These are phyloP conservation scores for Poecilia velifera DNA, from an alignment of 2,797 vertebrate species.

Conservation along the genomic window DNA sequence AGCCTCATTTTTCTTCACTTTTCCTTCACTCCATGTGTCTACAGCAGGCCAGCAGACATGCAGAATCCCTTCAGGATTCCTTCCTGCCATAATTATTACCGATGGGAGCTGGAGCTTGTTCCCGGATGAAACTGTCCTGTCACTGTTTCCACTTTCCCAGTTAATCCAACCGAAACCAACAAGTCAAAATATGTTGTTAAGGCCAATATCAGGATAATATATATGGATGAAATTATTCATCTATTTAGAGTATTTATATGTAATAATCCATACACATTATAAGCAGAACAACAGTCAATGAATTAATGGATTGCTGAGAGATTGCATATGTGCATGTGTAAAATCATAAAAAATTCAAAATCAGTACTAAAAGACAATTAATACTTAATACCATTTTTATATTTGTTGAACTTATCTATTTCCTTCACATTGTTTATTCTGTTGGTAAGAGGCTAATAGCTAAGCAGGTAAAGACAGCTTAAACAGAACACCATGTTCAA, in stretches of 20 bases:
- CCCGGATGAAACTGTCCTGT: constrained; percentile 3
- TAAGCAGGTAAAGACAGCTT: background rate
- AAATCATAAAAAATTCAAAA: background rate
- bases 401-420: background rate
- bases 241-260: background rate
- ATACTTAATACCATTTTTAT: background rate
- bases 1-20: constrained; percentile 1
- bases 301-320: background rate
- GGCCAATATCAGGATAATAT: background rate
- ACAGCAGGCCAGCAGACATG: background rate
- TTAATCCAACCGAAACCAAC: background rate
- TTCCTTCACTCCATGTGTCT: background rate
- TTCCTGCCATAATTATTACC: background rate
- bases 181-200: background rate
- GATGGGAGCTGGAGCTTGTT: background rate
- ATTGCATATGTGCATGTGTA: background rate
- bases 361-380: background rate
- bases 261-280: background rate
- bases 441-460: background rate
- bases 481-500: background rate
- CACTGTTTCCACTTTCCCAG: background rate
- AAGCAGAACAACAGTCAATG: background rate
- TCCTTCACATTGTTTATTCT: background rate
- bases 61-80: constrained; percentile 1
- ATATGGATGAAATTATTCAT: background rate